A percentile compares a stretch with the other conserved stretches of the same genome.
Evolutionary conservation across 2,888 invertebrate genomes (phyloP).

Genomic region (Nephrotoma appendiculata): DNA sequence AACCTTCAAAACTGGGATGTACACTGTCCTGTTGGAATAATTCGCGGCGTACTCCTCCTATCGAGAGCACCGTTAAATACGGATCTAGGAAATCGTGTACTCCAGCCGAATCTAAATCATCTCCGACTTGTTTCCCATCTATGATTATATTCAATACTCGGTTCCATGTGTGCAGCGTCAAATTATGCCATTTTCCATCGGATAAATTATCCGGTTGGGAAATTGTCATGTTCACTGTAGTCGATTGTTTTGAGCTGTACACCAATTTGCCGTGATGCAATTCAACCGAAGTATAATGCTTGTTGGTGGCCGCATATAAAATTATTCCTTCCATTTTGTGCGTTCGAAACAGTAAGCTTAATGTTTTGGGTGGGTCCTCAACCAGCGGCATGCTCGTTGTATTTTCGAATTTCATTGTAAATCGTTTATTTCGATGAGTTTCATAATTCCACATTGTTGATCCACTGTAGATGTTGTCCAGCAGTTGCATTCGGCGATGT

Average conservation of each 20-base stretch:
- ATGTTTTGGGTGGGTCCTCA: slow-evolving; percentile 46
- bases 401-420: slow-evolving; percentile 24
- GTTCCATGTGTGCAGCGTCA: slow-evolving; percentile 57
- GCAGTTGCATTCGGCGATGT: slow-evolving; percentile 70
- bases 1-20: slow-evolving; percentile 68
- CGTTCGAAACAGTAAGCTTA: slow-evolving; percentile 72
- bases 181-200: slow-evolving; percentile 82
- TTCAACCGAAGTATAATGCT: slow-evolving; percentile 73
- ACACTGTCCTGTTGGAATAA: slow-evolving; percentile 36
- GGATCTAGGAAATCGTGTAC: slow-evolving; percentile 89
- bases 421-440: slow-evolving; percentile 26
- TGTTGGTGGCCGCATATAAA: slow-evolving; percentile 75
- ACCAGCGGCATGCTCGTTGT: slow-evolving; percentile 24
- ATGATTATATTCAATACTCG: slow-evolving; percentile 57
- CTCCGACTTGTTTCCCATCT: slow-evolving; percentile 57
- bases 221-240: slow-evolving; percentile 70
- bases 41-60: slow-evolving; percentile 62
- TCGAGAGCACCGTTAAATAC: slow-evolving; percentile 61
- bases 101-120: slow-evolving; percentile 72
- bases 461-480: slow-evolving; percentile 64
- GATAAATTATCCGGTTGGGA: slow-evolving; percentile 43
- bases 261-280: slow-evolving; percentile 58
- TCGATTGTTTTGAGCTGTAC: slow-evolving; percentile 66
- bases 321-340: slow-evolving; percentile 62
- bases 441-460: slow-evolving; percentile 49